Evolutionary conservation across 2,113 vertebrate species (phyloP), one percentile per base, ranked within the genome.

Genomic region (Nycticorax nycticorax): DNA sequence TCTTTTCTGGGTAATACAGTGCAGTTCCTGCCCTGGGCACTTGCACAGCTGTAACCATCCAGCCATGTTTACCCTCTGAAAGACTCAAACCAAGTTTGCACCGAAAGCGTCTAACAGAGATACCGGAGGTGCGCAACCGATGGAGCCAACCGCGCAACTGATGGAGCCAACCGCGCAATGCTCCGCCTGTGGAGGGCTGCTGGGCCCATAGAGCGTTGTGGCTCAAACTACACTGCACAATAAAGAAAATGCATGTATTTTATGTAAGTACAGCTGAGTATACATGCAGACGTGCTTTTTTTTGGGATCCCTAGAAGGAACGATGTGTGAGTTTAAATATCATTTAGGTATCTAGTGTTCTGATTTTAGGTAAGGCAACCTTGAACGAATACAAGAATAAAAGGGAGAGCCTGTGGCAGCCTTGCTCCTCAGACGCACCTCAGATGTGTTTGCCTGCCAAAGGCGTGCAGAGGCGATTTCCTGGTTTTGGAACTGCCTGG

Each of bases 391-490:
- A 24, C 32, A 37, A 37, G 24, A 41, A 14, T 27, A 35, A 19
- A 68, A 73, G 15, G 6, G 30, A 57, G 13, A 57, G 12, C 9
- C n/a, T 60, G 69, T 56, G 50, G 26, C 39, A 56, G 1, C 37
- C 12, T 8, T 16, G 12, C 11, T 63, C 52, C 32, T 63, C 24
- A 14, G 20, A 11, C 37, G 27, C 52, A 28, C 17, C 19, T 0
- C 6, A 55, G 63, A 43, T 2, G 1, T 0, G 0, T 60, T 64
- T 76, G 8, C 45, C 3, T 50, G 8, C 23, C 14, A 37, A 1
- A 4, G 13, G 17, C 6, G 1, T 8, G 14, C 16, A 9, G 20
- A 75, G 13, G 7, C 13, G 28, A 4, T 64, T 76, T 45, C 35
- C 28, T 33, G 9, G 3, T 53, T 63, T 22, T 33, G n/a, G 45